Conservation (phyloP, 2,888 invertebrate species). For the Drosophila macrospina region DNA sequence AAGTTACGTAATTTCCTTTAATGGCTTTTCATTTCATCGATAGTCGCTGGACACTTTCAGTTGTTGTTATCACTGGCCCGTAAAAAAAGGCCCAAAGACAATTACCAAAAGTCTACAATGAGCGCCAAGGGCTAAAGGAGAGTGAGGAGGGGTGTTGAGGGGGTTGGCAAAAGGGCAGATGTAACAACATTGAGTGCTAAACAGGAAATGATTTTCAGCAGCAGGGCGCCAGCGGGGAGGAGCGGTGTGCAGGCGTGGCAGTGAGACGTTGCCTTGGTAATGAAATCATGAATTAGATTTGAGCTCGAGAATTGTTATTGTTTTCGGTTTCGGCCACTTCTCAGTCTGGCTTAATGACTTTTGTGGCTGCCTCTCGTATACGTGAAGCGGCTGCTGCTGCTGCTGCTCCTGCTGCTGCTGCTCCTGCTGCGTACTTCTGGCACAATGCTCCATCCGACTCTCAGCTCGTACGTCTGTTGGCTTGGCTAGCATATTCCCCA, state of each 20-base stretch:
- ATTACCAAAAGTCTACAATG: constrained; percentile 53
- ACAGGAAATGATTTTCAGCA: constrained; percentile 76
- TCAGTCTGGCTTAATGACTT: constrained; percentile 72
- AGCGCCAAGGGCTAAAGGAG: constrained; percentile 3
- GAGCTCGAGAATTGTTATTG: constrained; percentile 79
- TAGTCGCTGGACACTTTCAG: constrained; percentile 75
- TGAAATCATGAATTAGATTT: constrained; percentile 80
- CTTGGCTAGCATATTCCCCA: constrained; percentile 76
- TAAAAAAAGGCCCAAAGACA: constrained; percentile 74
- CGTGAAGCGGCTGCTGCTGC: constrained; percentile 22
- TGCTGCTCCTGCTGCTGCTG: no score
- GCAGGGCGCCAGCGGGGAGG: background rate
- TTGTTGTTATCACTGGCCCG: constrained; percentile 76
- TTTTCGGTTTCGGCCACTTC: constrained; percentile 67
- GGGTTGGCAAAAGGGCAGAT: background rate
- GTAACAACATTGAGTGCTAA: constrained; percentile 69
- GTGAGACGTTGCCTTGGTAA: constrained; percentile 53
- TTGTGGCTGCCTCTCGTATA: constrained; percentile 49
- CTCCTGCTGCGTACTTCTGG: constrained; percentile 21
- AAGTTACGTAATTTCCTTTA: constrained; percentile 77
- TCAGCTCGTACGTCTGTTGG: constrained; percentile 7
- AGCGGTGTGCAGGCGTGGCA: background rate
- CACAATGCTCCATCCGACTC: constrained; percentile 4
- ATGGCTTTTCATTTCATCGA: constrained; percentile 80
- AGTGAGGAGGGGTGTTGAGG: no score